These are phyloP conservation scores for Cettia cetti DNA, from an alignment of 2,113 vertebrate genomes.

Conservation along the genomic window DNA sequence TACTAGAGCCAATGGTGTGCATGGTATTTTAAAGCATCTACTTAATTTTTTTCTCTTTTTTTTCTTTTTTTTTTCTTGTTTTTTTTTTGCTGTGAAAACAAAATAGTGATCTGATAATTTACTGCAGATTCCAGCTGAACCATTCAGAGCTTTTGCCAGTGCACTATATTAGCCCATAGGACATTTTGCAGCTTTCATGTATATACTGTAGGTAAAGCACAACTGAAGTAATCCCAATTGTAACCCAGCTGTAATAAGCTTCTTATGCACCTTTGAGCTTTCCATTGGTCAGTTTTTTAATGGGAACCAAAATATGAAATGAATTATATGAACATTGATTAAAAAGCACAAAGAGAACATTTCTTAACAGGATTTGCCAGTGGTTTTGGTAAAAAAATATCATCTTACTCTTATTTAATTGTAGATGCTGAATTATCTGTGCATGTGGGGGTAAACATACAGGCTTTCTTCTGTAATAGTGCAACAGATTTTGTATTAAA, in stretches of 20 bases:
- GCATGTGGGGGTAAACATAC: constrained; percentile 77
- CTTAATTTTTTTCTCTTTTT: not conserved
- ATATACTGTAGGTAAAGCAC: constrained; percentile 55
- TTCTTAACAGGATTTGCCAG: constrained; percentile 22
- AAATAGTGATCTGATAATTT: constrained; percentile 51
- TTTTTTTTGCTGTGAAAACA: constrained; percentile 78
- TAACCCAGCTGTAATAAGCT: constrained; percentile 7
- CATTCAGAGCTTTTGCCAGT: constrained; percentile 45
- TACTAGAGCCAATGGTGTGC: constrained; percentile 76
- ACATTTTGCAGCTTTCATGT: constrained; percentile 9
- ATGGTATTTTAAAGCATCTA: constrained; percentile 80
- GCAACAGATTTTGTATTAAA: constrained; percentile 86
- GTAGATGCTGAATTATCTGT: constrained; percentile 78
- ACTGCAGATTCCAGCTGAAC: constrained; percentile 33
- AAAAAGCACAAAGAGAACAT: constrained; percentile 65
- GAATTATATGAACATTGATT: not conserved
- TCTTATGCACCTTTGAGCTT: not conserved
- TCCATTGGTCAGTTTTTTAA: constrained; percentile 3
- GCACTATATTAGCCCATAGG: not conserved
- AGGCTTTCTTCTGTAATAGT: constrained; percentile 80
- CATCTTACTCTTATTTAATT: constrained; percentile 47
- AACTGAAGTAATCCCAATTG: constrained; percentile 12
- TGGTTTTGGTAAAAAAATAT: constrained; percentile 30
- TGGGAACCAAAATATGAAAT: not conserved
- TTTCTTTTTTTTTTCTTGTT: not conserved